Evolutionary conservation across 2,888 invertebrate genomes (phyloP).

Genomic region (Exocentrus adspersus): DNA sequence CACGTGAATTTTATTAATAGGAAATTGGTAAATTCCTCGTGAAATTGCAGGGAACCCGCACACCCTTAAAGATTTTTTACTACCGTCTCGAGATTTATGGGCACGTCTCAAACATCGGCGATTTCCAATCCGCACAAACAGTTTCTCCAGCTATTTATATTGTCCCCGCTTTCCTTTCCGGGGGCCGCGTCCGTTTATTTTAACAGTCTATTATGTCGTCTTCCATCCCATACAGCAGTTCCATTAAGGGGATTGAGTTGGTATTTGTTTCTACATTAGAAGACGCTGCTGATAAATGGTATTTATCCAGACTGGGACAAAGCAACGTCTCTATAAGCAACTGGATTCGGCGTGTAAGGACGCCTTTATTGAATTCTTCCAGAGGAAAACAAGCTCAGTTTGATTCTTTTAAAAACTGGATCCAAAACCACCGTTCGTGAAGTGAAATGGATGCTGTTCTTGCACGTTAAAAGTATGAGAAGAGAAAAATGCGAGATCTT

Average conservation of each 20-base stretch:
- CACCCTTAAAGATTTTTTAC: background rate
- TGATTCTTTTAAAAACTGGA: too few relatives aligned
- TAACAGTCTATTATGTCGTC: constrained; percentile 25
- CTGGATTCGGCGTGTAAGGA: too few relatives aligned
- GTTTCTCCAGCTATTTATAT: constrained; percentile 1
- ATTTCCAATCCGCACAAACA: constrained; percentile 7
- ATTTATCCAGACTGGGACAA: constrained; percentile 8
- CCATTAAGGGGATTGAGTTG: constrained; percentile 42
- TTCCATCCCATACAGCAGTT: constrained; percentile 36
- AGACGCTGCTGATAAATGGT: constrained; percentile 38
- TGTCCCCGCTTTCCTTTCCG: background rate
- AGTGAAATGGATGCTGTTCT: too few relatives aligned
- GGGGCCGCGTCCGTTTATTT: constrained; percentile 26
- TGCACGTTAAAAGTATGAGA: too few relatives aligned
- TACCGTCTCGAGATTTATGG: background rate
- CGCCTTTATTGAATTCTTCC: too few relatives aligned
- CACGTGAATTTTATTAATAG: background rate
- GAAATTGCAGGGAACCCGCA: too few relatives aligned
- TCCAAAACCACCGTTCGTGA: too few relatives aligned
- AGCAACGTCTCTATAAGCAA: background rate
- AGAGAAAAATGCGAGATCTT: too few relatives aligned
- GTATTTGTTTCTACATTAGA: constrained; percentile 41
- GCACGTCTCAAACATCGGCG: background rate
- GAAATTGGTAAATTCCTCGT: too few relatives aligned
- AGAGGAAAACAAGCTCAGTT: too few relatives aligned